Evolutionary conservation across 2,113 vertebrate species (phyloP).

Genomic region (Nanorana parkeri): DNA sequence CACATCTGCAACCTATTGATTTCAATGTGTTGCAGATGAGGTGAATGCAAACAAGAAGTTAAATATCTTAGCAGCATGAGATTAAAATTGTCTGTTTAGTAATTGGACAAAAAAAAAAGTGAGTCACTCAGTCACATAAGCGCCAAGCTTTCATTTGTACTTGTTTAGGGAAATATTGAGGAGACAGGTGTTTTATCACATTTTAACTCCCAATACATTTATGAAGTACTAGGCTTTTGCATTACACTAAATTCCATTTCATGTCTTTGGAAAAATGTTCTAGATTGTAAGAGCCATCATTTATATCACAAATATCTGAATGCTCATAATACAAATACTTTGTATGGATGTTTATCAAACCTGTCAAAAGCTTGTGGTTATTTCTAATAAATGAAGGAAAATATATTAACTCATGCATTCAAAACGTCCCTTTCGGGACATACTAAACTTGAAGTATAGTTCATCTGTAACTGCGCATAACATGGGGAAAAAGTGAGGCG

Average conservation of each 20-base stretch:
- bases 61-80: no score
- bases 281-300: neutral
- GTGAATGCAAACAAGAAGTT: no score
- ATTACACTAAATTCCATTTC: neutral
- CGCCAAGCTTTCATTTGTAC: neutral
- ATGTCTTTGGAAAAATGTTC: neutral
- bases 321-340: neutral
- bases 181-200: slow-evolving; percentile 5
- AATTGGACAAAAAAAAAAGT: neutral
- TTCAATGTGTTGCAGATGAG: no score
- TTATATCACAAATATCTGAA: neutral
- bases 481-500: no score
- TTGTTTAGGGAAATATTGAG: neutral
- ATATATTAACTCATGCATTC: no score
- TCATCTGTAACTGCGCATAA: no score
- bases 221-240: neutral
- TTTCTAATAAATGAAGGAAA: neutral
- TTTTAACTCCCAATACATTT: neutral
- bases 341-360: neutral
- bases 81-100: no score
- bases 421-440: no score
- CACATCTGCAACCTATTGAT: no score
- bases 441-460: no score
- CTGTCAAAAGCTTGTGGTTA: neutral
- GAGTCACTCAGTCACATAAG: neutral